Evolutionary conservation across 2,113 vertebrate species (phyloP), one percentile per base, ranked within the genome.

Genomic region (Anas platyrhynchos): DNA sequence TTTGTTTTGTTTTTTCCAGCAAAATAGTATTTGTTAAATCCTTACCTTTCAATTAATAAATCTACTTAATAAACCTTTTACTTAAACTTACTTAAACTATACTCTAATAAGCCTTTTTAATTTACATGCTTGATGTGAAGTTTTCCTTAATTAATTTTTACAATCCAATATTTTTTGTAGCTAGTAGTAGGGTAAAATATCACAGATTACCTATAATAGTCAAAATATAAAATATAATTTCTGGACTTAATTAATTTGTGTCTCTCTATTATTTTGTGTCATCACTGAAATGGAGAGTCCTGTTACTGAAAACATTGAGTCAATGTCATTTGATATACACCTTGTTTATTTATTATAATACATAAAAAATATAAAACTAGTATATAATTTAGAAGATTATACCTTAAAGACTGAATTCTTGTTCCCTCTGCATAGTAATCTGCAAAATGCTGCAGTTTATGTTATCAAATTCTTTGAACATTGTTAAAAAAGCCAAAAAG

Each of bases 241-340:
- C 29, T 54, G 20, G 26, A 38, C 27, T 86, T 56, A 9, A 48
- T 23, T 25, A 50, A 50, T 23, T 23, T 48, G 20, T 48, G 46
- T 48, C 6, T 75, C 21, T 66, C 2, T 17, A 14, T 54, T 75
- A 71, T 66, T 84, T 84, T 80, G 4, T 66, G 4, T n/a, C 63
- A 34, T 29, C 26, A 16, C 6, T 68, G 69, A 93, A 85, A 58
- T 11, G 71, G 25, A 68, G 36, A 67, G 14, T 56, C 9, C 4
- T 2, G 32, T 80, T 86, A 83, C 56, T 43, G 43, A 74, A 87
- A 82, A 81, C 7, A 66, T 58, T 65, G 59, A 48, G 87, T 95
- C 84, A 91, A 94, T 96, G 78, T 93, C 71, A 73, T 52, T 97
- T 94, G 58, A 18, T 61, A 95, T 88, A 89, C 43, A 91, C 56